phyloP scores from a whole-genome alignment of 2,888 invertebrate species.

The Cataglyphis livida region DNA sequence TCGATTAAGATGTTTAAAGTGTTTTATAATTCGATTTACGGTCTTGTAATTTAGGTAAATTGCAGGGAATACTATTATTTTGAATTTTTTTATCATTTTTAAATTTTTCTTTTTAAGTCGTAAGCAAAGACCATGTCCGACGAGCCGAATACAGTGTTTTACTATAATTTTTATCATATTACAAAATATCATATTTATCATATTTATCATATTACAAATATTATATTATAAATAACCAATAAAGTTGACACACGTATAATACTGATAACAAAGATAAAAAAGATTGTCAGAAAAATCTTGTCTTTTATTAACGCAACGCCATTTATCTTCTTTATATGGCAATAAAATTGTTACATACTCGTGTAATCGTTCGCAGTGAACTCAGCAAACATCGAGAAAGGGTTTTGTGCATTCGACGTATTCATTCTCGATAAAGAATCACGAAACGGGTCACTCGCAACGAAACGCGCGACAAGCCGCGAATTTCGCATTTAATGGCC shows the following conservation, averaged over 20 bases:
- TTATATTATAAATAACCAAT: not conserved
- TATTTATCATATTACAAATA: conserved; percentile 2
- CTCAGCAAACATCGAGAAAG: conserved; percentile 13
- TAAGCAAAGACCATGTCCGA: not conserved
- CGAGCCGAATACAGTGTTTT: not conserved
- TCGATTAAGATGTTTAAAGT: conserved; percentile 20
- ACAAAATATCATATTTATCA: not conserved
- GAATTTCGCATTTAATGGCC: conserved; percentile 16
- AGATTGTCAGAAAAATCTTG: not conserved
- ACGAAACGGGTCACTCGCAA: conserved; percentile 29
- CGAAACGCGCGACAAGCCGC: not conserved
- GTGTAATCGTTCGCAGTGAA: conserved; percentile 3
- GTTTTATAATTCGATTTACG: conserved; percentile 4
- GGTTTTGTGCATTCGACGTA: not conserved
- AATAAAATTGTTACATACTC: not conserved
- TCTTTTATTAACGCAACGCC: not conserved
- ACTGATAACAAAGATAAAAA: conserved; percentile 11
- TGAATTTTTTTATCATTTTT: not conserved
- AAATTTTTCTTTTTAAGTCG: not conserved
- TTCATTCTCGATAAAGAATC: conserved; percentile 24
- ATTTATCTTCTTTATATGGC: conserved; percentile 24
- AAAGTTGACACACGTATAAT: not conserved
- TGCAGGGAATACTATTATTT: not conserved
- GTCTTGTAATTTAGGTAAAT: conserved; percentile 1
- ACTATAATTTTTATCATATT: not conserved